Conservation (phyloP, 2,113 vertebrate species). For the Chionis minor region DNA sequence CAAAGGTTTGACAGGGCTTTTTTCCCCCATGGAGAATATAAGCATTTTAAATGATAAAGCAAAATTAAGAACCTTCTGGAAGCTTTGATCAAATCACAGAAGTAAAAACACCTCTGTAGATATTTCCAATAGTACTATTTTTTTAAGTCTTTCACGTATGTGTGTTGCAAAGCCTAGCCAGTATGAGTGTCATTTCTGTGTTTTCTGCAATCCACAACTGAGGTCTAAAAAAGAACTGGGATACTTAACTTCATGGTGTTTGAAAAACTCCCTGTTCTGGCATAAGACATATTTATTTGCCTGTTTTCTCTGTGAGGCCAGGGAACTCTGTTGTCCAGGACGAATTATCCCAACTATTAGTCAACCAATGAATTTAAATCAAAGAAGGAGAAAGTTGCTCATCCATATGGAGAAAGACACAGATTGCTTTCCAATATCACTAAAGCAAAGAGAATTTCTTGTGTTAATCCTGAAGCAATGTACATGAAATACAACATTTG, state of each 20-base stretch:
- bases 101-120: neutral
- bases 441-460: neutral
- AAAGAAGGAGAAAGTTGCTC: neutral
- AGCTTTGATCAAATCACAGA: neutral
- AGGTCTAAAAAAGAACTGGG: neutral
- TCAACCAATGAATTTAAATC: neutral
- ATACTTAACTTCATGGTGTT: neutral
- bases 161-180: neutral
- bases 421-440: neutral
- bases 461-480: neutral
- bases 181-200: neutral
- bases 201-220: neutral
- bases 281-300: neutral
- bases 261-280: neutral
- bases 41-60: neutral
- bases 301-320: neutral
- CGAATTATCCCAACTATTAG: rapidly evolving
- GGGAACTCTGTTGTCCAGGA: neutral
- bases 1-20: neutral
- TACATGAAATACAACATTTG: rapidly evolving
- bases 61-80: neutral
- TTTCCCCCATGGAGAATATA: rapidly evolving
- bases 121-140: neutral
- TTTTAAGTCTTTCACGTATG: rapidly evolving
- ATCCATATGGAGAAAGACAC: neutral